Evolutionary conservation across 1,140 invertebrate genomes (phyloP).

Genomic region (Dendroctonus valens): DNA sequence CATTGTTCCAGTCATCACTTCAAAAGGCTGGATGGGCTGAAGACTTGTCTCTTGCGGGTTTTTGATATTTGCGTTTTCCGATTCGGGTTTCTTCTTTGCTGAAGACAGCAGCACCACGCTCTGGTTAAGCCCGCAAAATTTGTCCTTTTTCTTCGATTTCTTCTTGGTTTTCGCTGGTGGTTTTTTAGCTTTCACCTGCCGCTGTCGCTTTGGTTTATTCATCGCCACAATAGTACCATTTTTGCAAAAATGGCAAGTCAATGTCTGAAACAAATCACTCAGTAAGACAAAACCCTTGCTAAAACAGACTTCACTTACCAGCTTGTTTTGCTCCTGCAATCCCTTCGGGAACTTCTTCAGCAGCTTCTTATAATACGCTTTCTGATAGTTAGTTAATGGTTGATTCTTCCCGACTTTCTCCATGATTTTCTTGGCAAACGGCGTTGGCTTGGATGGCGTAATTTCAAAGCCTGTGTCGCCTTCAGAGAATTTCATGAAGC

Average conservation of each 20-base stretch:
- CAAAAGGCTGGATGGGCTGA: too few species aligned
- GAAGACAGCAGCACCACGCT: constrained; percentile 11
- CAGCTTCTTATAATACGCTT: constrained; percentile 17
- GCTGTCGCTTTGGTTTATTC: constrained; percentile 5
- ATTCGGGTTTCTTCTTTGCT: constrained; percentile 1
- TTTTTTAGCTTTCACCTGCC: neutral
- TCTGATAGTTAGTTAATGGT: constrained; percentile 12
- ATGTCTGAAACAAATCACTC: neutral
- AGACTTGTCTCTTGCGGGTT: too few species aligned
- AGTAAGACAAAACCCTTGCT: neutral
- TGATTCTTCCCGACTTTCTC: constrained; percentile 9
- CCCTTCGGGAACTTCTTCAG: constrained; percentile 9
- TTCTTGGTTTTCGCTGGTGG: neutral
- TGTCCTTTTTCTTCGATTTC: constrained; percentile 23
- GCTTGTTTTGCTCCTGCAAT: constrained; percentile 14
- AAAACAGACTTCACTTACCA: constrained; percentile 9
- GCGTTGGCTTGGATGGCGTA: neutral
- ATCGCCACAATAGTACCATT: neutral
- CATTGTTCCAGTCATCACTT: too few species aligned
- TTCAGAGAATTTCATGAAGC: constrained; percentile 24
- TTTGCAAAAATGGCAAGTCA: constrained; percentile 9
- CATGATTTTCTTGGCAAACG: constrained; percentile 16
- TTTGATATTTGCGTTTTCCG: too few species aligned
- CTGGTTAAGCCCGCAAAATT: constrained; percentile 20
- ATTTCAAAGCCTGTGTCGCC: constrained; percentile 6